These are phyloP conservation scores for Drosophila parvula DNA, from an alignment of 1,140 invertebrate species.

Conservation along the genomic window DNA sequence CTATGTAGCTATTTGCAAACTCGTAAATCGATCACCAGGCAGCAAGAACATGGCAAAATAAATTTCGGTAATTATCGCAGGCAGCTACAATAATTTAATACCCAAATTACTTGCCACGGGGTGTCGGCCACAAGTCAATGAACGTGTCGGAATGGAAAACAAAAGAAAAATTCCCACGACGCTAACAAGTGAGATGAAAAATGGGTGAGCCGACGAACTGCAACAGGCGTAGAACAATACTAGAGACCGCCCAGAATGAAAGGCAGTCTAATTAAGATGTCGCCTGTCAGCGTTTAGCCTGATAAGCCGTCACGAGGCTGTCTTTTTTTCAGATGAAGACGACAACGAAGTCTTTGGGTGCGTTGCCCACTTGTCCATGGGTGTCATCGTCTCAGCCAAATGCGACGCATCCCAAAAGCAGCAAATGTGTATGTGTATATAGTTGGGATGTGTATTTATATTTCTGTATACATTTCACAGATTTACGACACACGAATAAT, in stretches of 20 bases:
- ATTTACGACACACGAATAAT: slow-evolving; percentile 55
- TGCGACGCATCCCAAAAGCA: slow-evolving; percentile 23
- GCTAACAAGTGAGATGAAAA: slow-evolving; percentile 20
- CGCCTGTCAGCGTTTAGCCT: slow-evolving; percentile 63
- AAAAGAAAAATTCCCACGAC: slow-evolving; percentile 40
- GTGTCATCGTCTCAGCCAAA: slow-evolving; percentile 33
- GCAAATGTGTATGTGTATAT: not conserved
- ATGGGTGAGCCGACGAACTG: slow-evolving; percentile 19
- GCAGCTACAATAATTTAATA: slow-evolving; percentile 43
- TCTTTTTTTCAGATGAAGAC: slow-evolving; percentile 8
- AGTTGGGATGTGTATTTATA: slow-evolving; percentile 31
- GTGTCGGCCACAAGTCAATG: slow-evolving; percentile 57
- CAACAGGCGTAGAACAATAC: slow-evolving; percentile 27
- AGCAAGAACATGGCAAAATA: slow-evolving; percentile 42
- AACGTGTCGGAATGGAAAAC: slow-evolving; percentile 64
- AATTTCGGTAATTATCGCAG: slow-evolving; percentile 62
- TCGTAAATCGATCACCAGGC: slow-evolving; percentile 58
- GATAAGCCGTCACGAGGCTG: slow-evolving; percentile 53
- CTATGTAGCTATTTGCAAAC: slow-evolving; percentile 59
- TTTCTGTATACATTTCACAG: slow-evolving; percentile 51
- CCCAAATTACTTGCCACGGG: slow-evolving; percentile 59
- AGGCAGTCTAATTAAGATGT: slow-evolving; percentile 73
- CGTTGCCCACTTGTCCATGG: slow-evolving; percentile 64
- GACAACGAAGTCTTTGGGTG: slow-evolving; percentile 6
- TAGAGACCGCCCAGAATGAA: slow-evolving; percentile 41